Percentiles rank a stretch among this genome's conserved stretches.
Conservation (phyloP, 2,888 invertebrate genomes). For the Epinotia brunnichana region DNA sequence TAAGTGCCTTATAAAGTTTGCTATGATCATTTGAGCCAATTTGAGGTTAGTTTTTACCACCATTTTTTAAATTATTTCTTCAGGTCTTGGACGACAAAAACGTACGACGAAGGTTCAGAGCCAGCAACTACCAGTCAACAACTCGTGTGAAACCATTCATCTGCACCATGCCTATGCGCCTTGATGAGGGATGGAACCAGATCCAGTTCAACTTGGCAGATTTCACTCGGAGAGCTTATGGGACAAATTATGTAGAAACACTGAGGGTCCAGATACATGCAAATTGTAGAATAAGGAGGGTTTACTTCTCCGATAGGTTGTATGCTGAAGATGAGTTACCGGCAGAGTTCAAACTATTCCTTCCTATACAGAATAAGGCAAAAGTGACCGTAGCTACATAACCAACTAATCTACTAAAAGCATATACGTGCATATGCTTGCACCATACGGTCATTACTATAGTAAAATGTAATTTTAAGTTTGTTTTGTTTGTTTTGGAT, state of each 20-base stretch:
- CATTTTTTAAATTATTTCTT: constrained; percentile 50
- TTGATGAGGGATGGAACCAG: constrained; percentile 97
- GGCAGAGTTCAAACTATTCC: constrained; percentile 96
- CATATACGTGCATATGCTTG: too few relatives aligned
- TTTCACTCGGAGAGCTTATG: constrained; percentile 96
- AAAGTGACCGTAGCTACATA: constrained; percentile 81
- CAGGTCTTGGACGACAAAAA: constrained; percentile 98
- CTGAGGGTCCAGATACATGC: constrained; percentile 96
- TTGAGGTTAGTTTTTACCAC: constrained; percentile 25
- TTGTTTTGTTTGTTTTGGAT: constrained; percentile 60
- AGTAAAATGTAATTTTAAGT: constrained; percentile 72
- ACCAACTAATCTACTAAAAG: constrained; percentile 52
- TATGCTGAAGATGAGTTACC: constrained; percentile 98
- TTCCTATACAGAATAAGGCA: constrained; percentile 93
- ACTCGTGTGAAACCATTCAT: constrained; percentile 98
- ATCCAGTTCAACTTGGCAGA: constrained; percentile 98
- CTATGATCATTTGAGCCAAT: background rate
- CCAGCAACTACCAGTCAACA: constrained; percentile 97
- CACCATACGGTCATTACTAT: constrained; percentile 53
- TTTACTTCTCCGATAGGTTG: constrained; percentile 94
- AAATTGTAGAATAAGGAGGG: constrained; percentile 95
- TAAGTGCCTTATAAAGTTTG: background rate
- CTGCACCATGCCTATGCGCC: constrained; percentile 97
- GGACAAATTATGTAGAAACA: constrained; percentile 98
- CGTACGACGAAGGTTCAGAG: constrained; percentile 92